Conservation (phyloP, 2,113 vertebrate genomes). For the Melierax canorus region DNA sequence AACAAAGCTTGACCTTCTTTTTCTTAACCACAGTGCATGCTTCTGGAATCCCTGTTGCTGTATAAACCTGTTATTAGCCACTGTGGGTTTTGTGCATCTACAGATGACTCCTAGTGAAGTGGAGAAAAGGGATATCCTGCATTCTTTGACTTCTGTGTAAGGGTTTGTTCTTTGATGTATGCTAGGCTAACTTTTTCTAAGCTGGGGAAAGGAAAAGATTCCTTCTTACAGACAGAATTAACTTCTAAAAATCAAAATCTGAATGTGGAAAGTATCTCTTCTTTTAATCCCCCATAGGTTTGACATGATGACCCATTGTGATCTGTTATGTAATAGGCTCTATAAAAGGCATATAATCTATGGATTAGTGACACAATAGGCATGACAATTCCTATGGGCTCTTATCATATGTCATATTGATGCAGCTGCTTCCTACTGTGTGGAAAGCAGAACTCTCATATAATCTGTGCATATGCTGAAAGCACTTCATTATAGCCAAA, state of each 20-base stretch:
- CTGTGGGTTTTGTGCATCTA: background rate
- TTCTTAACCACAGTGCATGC: background rate
- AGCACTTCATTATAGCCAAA: background rate
- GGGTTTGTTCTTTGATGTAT: background rate
- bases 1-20: background rate
- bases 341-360: slow-evolving; percentile 33
- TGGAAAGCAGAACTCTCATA: background rate
- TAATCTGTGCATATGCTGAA: slow-evolving; percentile 8
- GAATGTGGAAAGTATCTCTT: background rate
- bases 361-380: slow-evolving; percentile 24
- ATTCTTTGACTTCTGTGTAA: background rate
- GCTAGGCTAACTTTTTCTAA: background rate
- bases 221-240: background rate
- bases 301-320: background rate
- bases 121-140: background rate
- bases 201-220: background rate
- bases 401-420: background rate
- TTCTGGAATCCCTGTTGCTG: background rate
- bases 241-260: background rate
- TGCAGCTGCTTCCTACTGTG: background rate
- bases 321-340: slow-evolving; percentile 31
- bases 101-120: background rate
- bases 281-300: background rate
- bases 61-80: background rate
- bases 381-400: background rate